Evolutionary conservation across 2,888 invertebrate species (phyloP).

Genomic region (Phaedon cochleariae): DNA sequence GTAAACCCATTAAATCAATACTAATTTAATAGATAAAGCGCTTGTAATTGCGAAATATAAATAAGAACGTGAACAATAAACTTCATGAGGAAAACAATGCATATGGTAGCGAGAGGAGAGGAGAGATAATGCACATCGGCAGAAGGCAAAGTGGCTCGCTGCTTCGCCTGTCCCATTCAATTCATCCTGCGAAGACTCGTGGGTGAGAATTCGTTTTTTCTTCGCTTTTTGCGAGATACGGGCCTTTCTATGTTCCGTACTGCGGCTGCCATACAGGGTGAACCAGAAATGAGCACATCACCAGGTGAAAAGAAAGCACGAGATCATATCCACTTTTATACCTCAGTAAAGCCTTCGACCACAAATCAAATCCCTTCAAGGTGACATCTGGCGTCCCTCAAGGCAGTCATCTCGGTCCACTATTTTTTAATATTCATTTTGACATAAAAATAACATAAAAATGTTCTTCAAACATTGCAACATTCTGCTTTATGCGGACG

Average conservation of each 20-base stretch:
- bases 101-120: conserved; percentile 37
- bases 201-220: conserved; percentile 33
- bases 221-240: neutral
- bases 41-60: conserved; percentile 53
- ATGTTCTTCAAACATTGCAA: too few species aligned
- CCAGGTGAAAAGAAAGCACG: too few species aligned
- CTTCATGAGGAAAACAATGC: conserved; percentile 48
- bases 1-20: conserved; percentile 50
- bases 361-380: too few species aligned
- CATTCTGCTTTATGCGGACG: too few species aligned
- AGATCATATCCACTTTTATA: too few species aligned
- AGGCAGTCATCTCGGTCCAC: too few species aligned
- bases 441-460: too few species aligned
- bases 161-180: conserved; percentile 33
- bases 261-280: neutral
- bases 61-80: conserved; percentile 52
- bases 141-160: conserved; percentile 12
- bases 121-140: conserved; percentile 30
- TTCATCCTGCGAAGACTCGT: conserved; percentile 26
- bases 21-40: conserved; percentile 52
- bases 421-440: too few species aligned
- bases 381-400: too few species aligned
- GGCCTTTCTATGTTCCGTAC: conserved; percentile 14
- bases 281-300: too few species aligned
- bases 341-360: too few species aligned